A percentile compares a stretch with the other conserved stretches of the same genome.
These are phyloP conservation scores for Alsophila aescularia DNA, from an alignment of 2,888 invertebrate species.

Conservation along the genomic window DNA sequence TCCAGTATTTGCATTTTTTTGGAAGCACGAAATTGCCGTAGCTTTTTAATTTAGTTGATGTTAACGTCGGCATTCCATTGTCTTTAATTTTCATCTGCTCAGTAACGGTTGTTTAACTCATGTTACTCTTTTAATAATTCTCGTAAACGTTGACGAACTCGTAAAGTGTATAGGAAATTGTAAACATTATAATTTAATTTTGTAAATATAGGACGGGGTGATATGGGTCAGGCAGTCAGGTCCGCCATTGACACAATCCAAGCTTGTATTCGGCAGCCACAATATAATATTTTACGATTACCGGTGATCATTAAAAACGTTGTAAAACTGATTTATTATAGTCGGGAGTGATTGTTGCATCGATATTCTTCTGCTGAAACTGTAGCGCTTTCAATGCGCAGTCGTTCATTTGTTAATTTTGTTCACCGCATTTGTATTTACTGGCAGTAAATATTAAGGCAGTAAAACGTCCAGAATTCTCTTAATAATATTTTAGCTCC, in stretches of 20 bases:
- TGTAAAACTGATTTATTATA: conserved; percentile 78
- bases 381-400: conserved; percentile 70
- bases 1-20: conserved; percentile 22
- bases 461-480: conserved; percentile 66
- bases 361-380: conserved; percentile 66
- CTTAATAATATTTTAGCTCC: conserved; percentile 65
- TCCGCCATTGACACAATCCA: conserved; percentile 23
- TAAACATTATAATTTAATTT: conserved; percentile 52
- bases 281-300: conserved; percentile 61
- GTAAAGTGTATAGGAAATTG: conserved; percentile 48
- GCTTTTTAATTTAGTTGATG: conserved; percentile 15
- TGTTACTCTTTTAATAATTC: conserved; percentile 19
- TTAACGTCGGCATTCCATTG: conserved; percentile 11
- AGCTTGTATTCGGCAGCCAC: conserved; percentile 29
- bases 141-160: conserved; percentile 44
- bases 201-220: conserved; percentile 34
- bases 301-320: conserved; percentile 72
- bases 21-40: neutral
- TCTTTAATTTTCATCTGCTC: conserved; percentile 18
- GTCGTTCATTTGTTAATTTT: conserved; percentile 79
- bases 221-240: conserved; percentile 29
- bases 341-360: conserved; percentile 63
- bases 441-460: conserved; percentile 69
- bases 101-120: conserved; percentile 26
- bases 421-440: conserved; percentile 71